Conservation (phyloP, 2,888 invertebrate genomes). For the Drosophila fungiperda region DNA sequence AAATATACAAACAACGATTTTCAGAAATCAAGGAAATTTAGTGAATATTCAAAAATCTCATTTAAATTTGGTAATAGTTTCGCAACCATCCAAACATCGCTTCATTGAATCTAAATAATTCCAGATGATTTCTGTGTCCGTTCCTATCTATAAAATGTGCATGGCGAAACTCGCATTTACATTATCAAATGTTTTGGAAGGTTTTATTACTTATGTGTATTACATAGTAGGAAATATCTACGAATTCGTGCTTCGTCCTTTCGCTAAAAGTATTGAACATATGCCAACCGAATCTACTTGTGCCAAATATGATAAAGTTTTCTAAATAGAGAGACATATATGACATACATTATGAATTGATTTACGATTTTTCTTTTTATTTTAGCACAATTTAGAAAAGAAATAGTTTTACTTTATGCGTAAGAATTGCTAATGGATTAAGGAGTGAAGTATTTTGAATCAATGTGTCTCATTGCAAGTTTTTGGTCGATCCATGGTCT, state of each 20-base stretch:
- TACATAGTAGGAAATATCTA: background rate
- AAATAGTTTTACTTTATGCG: background rate
- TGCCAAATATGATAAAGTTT: too few species aligned
- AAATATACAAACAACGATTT: background rate
- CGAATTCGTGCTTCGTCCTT: background rate
- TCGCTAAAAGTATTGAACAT: too few species aligned
- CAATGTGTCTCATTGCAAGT: conserved; percentile 57
- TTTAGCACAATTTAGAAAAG: conserved; percentile 7
- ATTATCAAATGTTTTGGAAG: background rate
- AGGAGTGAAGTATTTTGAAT: conserved; percentile 64
- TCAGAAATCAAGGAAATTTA: background rate
- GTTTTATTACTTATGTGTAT: background rate
- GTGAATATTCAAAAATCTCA: background rate
- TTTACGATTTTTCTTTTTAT: background rate
- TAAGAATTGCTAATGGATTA: conserved; percentile 28
- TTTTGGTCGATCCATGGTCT: conserved; percentile 90
- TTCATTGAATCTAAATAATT: background rate
- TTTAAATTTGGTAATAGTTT: background rate
- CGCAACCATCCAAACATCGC: background rate
- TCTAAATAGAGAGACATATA: too few species aligned
- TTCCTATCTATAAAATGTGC: background rate
- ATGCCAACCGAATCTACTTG: too few species aligned
- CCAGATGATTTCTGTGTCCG: background rate
- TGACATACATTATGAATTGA: background rate
- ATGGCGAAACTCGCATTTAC: background rate